phyloP scores from a whole-genome alignment of 1,140 invertebrate species.

The Brevipalpus yothersi region DNA sequence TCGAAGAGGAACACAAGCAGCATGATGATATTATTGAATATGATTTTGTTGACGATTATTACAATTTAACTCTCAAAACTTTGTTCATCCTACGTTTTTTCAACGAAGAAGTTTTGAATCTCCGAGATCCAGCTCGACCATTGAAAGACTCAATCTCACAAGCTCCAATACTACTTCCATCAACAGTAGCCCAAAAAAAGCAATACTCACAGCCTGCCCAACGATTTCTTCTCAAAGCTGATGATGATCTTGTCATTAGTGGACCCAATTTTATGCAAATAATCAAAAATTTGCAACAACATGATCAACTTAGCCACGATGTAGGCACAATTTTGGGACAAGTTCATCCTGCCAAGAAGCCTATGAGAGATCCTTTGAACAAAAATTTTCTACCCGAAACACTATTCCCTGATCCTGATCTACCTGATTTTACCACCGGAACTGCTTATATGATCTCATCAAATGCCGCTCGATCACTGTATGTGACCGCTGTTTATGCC shows the following conservation, averaged over 20 bases:
- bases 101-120: neutral
- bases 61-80: constrained; percentile 80
- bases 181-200: neutral
- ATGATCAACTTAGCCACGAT: neutral
- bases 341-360: neutral
- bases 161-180: neutral
- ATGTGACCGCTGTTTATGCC: constrained; percentile 18
- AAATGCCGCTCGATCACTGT: constrained; percentile 16
- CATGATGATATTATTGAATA: constrained; percentile 55
- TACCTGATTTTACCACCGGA: constrained; percentile 60
- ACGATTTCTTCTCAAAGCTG: constrained; percentile 23
- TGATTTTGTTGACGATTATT: constrained; percentile 56
- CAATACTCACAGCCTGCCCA: neutral
- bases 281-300: neutral
- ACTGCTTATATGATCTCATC: constrained; percentile 52
- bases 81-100: constrained; percentile 22
- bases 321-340: neutral
- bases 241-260: constrained; percentile 29
- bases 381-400: constrained; percentile 33
- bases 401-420: constrained; percentile 35
- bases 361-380: neutral
- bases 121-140: neutral
- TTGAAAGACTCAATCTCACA: neutral
- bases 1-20: constrained; percentile 28
- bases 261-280: constrained; percentile 20